Evolutionary conservation across 2,888 invertebrate species (phyloP).

Genomic region (Yponomeuta cagnagella): DNA sequence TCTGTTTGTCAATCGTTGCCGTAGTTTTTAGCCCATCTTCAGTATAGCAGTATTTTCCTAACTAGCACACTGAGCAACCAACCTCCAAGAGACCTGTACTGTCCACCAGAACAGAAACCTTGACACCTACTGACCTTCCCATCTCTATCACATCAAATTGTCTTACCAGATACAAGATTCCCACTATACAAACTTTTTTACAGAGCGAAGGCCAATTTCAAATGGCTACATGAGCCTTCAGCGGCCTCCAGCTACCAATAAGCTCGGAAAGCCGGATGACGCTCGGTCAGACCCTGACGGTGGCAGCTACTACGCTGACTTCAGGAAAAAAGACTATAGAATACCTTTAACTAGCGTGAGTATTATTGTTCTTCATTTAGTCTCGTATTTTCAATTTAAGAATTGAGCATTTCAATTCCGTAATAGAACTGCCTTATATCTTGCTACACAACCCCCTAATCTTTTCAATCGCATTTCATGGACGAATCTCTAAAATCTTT

Average conservation of each 20-base stretch:
- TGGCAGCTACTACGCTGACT: slow-evolving; percentile 62
- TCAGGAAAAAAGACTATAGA: slow-evolving; percentile 69
- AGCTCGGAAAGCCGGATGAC: slow-evolving; percentile 54
- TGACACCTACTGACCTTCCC: background rate
- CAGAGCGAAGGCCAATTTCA: slow-evolving; percentile 66
- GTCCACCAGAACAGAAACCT: background rate
- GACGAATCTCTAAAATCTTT: no score
- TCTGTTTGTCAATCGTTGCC: no score
- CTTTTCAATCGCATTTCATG: no score
- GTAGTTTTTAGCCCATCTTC: no score
- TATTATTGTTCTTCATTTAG: slow-evolving; percentile 22
- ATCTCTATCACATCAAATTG: background rate
- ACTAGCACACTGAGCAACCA: background rate
- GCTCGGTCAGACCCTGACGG: slow-evolving; percentile 66
- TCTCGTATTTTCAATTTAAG: no score
- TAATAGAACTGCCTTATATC: no score
- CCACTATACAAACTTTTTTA: background rate
- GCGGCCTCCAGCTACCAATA: slow-evolving; percentile 52
- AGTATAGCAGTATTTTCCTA: background rate
- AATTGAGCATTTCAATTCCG: no score
- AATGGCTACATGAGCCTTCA: slow-evolving; percentile 73
- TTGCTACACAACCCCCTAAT: no score
- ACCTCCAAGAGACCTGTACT: no score
- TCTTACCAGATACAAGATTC: no score
- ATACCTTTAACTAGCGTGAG: slow-evolving; percentile 73